Percentiles rank a stretch among this genome's conserved stretches.
phyloP scores from a whole-genome alignment of 2,888 invertebrate genomes.

The Dryobotodes eremita region DNA sequence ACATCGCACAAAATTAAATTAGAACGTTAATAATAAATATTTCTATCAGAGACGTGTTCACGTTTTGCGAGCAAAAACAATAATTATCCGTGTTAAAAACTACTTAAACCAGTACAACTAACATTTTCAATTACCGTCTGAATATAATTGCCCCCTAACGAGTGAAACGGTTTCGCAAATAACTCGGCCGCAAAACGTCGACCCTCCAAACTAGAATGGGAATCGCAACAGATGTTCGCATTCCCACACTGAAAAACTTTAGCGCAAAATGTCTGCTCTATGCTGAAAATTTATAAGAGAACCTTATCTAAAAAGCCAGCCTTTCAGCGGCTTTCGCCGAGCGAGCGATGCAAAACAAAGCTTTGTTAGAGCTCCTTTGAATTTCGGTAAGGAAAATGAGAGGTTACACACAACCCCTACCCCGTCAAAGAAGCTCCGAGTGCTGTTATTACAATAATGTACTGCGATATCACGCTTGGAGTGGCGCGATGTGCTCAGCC shows the following conservation, averaged over 20 bases:
- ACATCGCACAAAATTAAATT: constrained; percentile 34
- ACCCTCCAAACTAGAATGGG: constrained; percentile 83
- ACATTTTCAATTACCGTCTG: constrained; percentile 75
- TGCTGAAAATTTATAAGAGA: constrained; percentile 88
- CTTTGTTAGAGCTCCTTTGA: constrained; percentile 90
- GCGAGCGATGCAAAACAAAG: constrained; percentile 90
- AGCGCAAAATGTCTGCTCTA: constrained; percentile 83
- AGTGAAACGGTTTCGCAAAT: constrained; percentile 79
- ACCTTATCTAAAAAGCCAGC: constrained; percentile 90
- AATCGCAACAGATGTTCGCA: constrained; percentile 84
- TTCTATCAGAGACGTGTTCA: constrained; percentile 36
- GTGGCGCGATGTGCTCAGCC: constrained; percentile 72
- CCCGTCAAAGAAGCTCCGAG: constrained; percentile 87
- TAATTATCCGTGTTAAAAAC: constrained; percentile 68
- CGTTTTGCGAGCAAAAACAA: constrained; percentile 41
- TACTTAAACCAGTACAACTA: constrained; percentile 70
- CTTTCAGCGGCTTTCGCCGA: constrained; percentile 86
- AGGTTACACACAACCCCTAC: constrained; percentile 86
- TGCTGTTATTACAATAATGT: constrained; percentile 89
- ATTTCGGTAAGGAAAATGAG: constrained; percentile 90
- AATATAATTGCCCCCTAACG: constrained; percentile 78
- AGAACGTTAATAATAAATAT: constrained; percentile 33
- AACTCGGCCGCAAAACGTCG: constrained; percentile 78
- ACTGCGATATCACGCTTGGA: constrained; percentile 85
- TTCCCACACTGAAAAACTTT: constrained; percentile 87